Percentiles rank a stretch among this genome's conserved stretches.
phyloP scores from a whole-genome alignment of 2,888 invertebrate genomes.

The Pollenia amentaria region DNA sequence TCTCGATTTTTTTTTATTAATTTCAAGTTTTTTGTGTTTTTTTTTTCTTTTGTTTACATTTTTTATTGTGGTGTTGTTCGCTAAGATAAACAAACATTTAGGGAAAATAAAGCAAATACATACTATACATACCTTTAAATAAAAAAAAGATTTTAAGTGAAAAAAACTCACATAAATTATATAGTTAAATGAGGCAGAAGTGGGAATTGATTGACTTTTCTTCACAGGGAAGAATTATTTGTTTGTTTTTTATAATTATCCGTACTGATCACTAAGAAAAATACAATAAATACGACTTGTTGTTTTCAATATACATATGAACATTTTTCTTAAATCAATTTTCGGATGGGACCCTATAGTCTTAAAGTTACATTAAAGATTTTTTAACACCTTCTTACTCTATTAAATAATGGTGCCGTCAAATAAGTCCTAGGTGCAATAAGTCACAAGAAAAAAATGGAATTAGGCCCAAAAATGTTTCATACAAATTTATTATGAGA shows the following conservation, averaged over 20 bases:
- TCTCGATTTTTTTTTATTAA: constrained; percentile 34
- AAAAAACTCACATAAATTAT: constrained; percentile 68
- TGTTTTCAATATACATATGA: constrained; percentile 1
- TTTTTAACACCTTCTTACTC: too few species aligned
- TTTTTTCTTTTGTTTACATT: constrained; percentile 59
- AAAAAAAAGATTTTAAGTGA: constrained; percentile 28
- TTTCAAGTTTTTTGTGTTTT: constrained; percentile 43
- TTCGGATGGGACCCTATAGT: neutral
- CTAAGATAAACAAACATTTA: constrained; percentile 69
- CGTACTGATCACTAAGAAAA: constrained; percentile 36
- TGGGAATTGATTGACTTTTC: constrained; percentile 70
- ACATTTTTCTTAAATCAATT: too few species aligned
- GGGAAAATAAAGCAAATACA: constrained; percentile 35
- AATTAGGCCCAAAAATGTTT: too few species aligned
- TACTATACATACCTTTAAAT: constrained; percentile 20
- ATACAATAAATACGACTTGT: neutral
- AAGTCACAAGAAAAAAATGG: too few species aligned
- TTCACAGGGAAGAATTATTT: constrained; percentile 49
- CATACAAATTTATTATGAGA: too few species aligned
- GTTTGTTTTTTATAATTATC: constrained; percentile 57
- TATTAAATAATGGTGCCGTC: too few species aligned
- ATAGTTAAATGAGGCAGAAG: constrained; percentile 62
- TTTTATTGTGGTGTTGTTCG: constrained; percentile 60
- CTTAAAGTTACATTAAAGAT: neutral
- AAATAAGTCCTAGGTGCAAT: too few species aligned